Conservation (phyloP, 2,888 invertebrate genomes). For the Trachelus tabidus region DNA sequence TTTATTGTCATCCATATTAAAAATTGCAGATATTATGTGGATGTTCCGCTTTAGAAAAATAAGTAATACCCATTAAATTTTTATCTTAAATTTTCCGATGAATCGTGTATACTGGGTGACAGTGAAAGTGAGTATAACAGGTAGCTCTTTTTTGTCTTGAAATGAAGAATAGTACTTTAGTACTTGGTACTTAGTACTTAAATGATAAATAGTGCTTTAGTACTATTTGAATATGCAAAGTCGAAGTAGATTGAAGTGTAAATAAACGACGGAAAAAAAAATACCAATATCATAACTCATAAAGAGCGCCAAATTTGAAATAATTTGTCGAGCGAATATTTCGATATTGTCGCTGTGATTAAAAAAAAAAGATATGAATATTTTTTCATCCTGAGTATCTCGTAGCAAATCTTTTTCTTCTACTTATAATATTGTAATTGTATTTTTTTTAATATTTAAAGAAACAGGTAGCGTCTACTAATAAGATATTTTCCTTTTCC, state of each 20-base stretch:
- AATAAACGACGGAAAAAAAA: neutral
- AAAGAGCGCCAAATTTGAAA: neutral
- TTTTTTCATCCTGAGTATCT: neutral
- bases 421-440: neutral
- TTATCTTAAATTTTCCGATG: neutral
- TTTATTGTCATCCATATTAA: neutral
- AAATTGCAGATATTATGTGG: neutral
- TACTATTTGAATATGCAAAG: slow-evolving; percentile 10
- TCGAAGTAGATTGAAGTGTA: neutral
- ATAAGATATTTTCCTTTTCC: neutral
- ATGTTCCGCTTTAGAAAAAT: too few relatives aligned
- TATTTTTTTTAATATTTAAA: neutral
- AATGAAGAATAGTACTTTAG: neutral
- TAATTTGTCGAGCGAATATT: neutral
- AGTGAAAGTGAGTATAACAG: neutral
- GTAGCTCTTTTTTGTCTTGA: neutral
- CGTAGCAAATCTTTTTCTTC: neutral
- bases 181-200: neutral
- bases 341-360: neutral
- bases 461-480: neutral
- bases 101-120: neutral
- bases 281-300: neutral
- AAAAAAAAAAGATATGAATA: neutral
- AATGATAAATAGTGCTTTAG: neutral
- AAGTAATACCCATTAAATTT: neutral